Base-by-base conservation (phyloP, 2,113 vertebrate species). In the Etia nguti region DNA sequence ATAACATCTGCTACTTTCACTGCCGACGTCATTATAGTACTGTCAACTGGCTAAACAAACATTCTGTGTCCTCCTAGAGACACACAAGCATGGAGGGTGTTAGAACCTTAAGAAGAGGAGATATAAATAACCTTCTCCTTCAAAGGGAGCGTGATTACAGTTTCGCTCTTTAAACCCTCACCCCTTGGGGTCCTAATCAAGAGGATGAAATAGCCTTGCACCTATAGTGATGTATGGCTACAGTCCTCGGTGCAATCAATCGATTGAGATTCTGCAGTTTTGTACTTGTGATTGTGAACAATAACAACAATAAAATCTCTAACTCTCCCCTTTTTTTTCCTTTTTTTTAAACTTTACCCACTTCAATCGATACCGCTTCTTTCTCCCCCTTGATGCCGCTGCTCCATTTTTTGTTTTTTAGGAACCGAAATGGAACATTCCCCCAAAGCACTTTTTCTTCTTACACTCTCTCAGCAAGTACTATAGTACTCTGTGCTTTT, bases 221-320 rank as follows among this genome's bases (percentile, higher is more conserved):
- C 82, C 87, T 85, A 79, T 88, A 60, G 88, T 91, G 92, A 93
- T 93, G 88, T 91, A 92, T 91, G 24, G 90, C 86, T 82, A 22
- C 82, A 65, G 73, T 80, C 73, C 29, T 62, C 36, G 12, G n/a
- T 48, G 83, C 90, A 93, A 91, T 93, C 93, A 90, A 92, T 91
- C 80, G 70, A 90, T 62, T 84, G 87, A 91, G 88, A 90, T 91
- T 91, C 85, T 41, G 59, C 83, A 82, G 60, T 84, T 91, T 90
- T 84, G 84, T 92, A 29, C 81, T 82, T 86, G 73, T 94, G 93
- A 95, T 90, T 94, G 89, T 89, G 75, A 91, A 82, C 65, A 92
- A 87, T 85, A 87, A 85, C 88, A 92, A 88, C 86, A 85, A 79
- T 65, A 81, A 86, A 86, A 57, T 60, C 24, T 75, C 54, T 86